These are phyloP conservation scores for Mobula hypostoma DNA, from an alignment of 2,113 vertebrate species.

Conservation along the genomic window DNA sequence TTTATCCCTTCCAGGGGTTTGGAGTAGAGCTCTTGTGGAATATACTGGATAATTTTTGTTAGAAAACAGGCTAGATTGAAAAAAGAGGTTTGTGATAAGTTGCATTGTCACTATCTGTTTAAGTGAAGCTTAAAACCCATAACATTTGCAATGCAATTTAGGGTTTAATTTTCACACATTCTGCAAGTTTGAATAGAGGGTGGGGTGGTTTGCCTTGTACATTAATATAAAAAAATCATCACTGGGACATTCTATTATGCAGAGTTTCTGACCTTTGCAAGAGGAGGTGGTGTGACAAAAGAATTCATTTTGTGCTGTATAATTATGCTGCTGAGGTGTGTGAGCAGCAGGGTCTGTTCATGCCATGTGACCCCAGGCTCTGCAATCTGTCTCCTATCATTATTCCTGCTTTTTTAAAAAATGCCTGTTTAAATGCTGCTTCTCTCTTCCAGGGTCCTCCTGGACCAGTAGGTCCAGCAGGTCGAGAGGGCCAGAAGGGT, in stretches of 20 bases:
- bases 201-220: background rate
- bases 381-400: background rate
- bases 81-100: background rate
- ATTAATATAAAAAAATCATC: background rate
- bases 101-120: background rate
- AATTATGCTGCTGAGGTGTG: too few relatives aligned
- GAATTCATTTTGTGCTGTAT: background rate
- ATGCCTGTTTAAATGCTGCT: background rate
- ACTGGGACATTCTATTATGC: background rate
- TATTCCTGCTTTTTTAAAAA: background rate
- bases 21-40: too few relatives aligned
- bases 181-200: background rate
- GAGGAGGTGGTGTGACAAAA: background rate
- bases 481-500: slow-evolving; percentile 77
- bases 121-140: background rate
- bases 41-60: background rate
- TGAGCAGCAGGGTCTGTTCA: too few relatives aligned
- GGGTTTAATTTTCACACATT: background rate
- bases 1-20: background rate
- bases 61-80: background rate
- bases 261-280: background rate
- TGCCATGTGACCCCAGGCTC: background rate
- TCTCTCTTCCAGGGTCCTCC: slow-evolving; percentile 60
- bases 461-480: slow-evolving; percentile 68
- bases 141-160: background rate